These are phyloP conservation scores for Eubasilissa splendida DNA, from an alignment of 2,888 invertebrate genomes.

Conservation along the genomic window DNA sequence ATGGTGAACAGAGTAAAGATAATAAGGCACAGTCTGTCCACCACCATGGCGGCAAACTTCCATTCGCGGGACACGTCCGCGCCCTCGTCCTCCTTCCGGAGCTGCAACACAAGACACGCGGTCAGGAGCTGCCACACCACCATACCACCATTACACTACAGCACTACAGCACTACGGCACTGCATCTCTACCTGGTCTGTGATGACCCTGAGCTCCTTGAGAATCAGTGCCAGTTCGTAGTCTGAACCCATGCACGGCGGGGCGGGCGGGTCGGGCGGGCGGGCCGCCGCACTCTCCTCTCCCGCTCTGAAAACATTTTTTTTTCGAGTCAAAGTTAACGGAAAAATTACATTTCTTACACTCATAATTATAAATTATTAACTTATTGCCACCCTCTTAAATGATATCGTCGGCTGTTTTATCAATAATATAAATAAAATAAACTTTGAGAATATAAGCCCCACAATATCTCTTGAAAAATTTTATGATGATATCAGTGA, in stretches of 20 bases:
- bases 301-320: constrained; percentile 64
- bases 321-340: no score
- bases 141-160: constrained; percentile 67
- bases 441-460: no score
- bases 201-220: constrained; percentile 94
- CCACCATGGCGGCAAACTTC: constrained; percentile 99
- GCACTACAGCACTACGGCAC: constrained; percentile 99
- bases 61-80: constrained; percentile 97
- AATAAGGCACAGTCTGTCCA: constrained; percentile 99
- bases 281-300: constrained; percentile 77
- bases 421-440: no score
- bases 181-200: constrained; percentile 94
- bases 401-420: no score
- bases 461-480: no score
- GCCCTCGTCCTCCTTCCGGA: constrained; percentile 95
- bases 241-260: constrained; percentile 92
- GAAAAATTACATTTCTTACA: no score
- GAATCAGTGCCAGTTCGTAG: constrained; percentile 94
- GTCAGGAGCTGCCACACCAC: constrained; percentile 72
- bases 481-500: no score
- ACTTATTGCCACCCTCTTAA: no score
- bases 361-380: no score
- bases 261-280: constrained; percentile 82
- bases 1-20: constrained; percentile 99
- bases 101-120: constrained; percentile 69